Evolutionary conservation across 1,140 invertebrate species (phyloP), one percentile per base, ranked within the genome.

Genomic region (Eupeodes corollae): DNA sequence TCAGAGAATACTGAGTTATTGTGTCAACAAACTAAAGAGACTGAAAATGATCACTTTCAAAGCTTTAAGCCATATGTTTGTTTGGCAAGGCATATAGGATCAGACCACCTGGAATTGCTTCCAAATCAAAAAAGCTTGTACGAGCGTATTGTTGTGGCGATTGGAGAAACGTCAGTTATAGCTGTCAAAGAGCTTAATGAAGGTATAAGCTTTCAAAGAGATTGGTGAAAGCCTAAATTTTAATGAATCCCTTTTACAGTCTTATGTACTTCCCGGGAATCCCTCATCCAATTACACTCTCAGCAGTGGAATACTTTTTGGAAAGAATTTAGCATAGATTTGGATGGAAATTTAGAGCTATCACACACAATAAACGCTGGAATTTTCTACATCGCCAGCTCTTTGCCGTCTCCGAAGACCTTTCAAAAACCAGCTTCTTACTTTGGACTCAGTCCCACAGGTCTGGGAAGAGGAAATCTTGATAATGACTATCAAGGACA

Each of bases 381-480:
- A 15, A 74, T 74, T 61, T 77, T 76, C 52, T 76, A 76, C 47
- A 63, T 75, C 46, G 56, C 70, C 16, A 77, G 73, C 41, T 75
- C 75, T 0, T 52, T 78, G 40, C 75, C 75, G 0, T 68, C 75
- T 1, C 55, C 65, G 5, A 44, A 63, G 8, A 68, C 68, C 1
- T 59, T 71, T 49, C 71, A 73, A 35, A 56, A 57, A 0, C 57
- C 68, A 12, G 69, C 68, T 34, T 57, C 59, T 8, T 78, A 64
- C 52, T 75, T 56, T 48, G 76, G 76, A 0, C 55, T 77, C 1
- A 77, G 75, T 56, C 76, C 76, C 11, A 73, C 73, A 0, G 74
- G 76, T 9, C 50, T 78, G 40, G 73, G 74, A 1, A 68, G 75
- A 48, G 75, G 75, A 5, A 53, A 60, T 40, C 46, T 63, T 14